Base-by-base conservation (phyloP, 2,797 vertebrate genomes). In the Scolopax rusticola region DNA sequence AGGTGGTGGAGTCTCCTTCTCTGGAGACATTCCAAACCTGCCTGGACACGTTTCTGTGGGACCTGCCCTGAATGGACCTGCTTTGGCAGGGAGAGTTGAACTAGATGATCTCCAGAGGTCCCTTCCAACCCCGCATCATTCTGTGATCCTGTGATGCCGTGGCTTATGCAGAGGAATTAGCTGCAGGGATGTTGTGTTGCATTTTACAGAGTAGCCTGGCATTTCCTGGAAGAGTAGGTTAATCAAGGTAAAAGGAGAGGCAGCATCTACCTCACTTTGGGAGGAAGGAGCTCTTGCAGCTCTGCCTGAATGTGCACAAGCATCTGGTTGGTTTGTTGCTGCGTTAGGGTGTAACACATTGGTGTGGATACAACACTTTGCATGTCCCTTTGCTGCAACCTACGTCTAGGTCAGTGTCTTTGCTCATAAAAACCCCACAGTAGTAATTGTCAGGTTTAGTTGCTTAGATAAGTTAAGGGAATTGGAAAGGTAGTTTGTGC, bases 241-340 rank as follows among this genome's bases (percentile, higher is more conserved):
- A 78, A 67, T 69, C 19, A 3, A 15, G 20, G 17, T 32, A 74
- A 73, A 45, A 75, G 68, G 21, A 82, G 15, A 59, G 25, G 65
- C 71, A 65, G 38, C 25, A 5, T 11, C 21, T 10, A 12, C 28
- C 43, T 41, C 36, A 19, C 6, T 73, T 32, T 11, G 54, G 45
- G 43, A 60, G 63, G 28, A 89, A 77, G 45, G 28, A 63, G 28
- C 32, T 64, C 70, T 33, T 61, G 24, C 48, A 60, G 41, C 53
- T 75, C 59, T 73, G n/a, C 43, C 0, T 1, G 13, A 75, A 19
- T 4, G 8, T 24, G 33, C 4, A 0, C 1, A 12, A 53, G 60
- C 2, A 0, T 21, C 48, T 73, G 63, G 27, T 28, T 79, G 60
- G 30, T 65, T 82, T 84, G 43, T 59, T 60, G 71, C 47, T 19